Conservation (phyloP, 2,888 invertebrate genomes). For the Caenorhabditis angaria region DNA sequence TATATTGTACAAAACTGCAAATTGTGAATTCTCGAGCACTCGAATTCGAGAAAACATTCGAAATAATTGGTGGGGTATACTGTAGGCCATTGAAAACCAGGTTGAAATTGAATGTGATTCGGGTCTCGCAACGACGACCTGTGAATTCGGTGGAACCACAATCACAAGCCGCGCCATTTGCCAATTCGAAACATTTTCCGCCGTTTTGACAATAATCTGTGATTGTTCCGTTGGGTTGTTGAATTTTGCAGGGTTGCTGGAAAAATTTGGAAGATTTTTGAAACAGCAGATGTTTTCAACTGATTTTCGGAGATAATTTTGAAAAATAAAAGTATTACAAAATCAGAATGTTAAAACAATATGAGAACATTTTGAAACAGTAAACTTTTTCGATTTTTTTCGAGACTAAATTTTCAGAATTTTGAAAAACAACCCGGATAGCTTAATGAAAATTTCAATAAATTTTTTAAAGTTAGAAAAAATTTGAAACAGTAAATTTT, state of each 20-base stretch:
- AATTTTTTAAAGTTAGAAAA: too few species aligned
- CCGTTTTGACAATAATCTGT: slow-evolving; percentile 26
- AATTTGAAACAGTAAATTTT: too few species aligned
- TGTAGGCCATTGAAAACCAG: slow-evolving; percentile 35
- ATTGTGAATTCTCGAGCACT: slow-evolving; percentile 28
- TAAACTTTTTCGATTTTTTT: too few species aligned
- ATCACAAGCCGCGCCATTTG: slow-evolving; percentile 25
- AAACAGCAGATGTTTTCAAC: too few species aligned
- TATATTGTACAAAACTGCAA: slow-evolving; percentile 37
- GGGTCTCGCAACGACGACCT: slow-evolving; percentile 28
- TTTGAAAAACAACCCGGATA: too few species aligned
- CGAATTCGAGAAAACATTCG: slow-evolving; percentile 9
- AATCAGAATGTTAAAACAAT: too few species aligned
- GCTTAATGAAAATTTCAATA: too few species aligned
- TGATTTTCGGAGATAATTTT: too few species aligned
- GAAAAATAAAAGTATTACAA: too few species aligned
- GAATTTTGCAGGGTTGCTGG: slow-evolving; percentile 31
- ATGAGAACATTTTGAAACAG: too few species aligned
- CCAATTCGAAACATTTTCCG: slow-evolving; percentile 11
- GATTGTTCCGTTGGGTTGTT: slow-evolving; percentile 11
- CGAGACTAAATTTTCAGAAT: too few species aligned
- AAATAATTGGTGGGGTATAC: slow-evolving; percentile 26
- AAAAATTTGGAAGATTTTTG: neutral
- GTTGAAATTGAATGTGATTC: slow-evolving; percentile 29
- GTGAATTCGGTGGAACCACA: slow-evolving; percentile 18